A percentile compares a stretch with the other conserved stretches of the same genome.
Conservation (phyloP, 2,888 invertebrate species). For the Hirtodrosophila trivittata region DNA sequence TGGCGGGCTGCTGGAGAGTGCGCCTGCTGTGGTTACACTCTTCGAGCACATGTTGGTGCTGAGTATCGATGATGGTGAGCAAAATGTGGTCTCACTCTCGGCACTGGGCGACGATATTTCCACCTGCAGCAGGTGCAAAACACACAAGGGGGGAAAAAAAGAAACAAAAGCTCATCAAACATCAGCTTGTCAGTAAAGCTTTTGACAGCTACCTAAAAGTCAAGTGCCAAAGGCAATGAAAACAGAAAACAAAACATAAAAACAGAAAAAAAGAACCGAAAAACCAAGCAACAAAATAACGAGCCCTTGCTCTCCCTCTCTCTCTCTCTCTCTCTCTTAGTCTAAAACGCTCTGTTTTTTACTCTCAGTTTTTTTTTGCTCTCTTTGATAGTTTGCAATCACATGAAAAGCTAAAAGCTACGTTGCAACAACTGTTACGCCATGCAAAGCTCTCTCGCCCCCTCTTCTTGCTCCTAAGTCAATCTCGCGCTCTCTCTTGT, state of each 20-base stretch:
- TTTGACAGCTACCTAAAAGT: slow-evolving; percentile 10
- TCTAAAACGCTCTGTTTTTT: background rate
- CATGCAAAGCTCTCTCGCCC: slow-evolving; percentile 15
- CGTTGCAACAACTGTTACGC: slow-evolving; percentile 16
- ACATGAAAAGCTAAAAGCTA: slow-evolving; percentile 16
- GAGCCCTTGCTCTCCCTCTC: background rate
- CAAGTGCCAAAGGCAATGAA: slow-evolving; percentile 22
- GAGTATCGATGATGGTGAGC: slow-evolving; percentile 83
- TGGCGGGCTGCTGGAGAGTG: slow-evolving; percentile 73
- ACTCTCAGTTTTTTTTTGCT: background rate
- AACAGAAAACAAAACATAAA: slow-evolving; percentile 11
- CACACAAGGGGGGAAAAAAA: slow-evolving; percentile 5
- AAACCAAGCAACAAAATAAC: slow-evolving; percentile 1
- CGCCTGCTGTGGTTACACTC: slow-evolving; percentile 82
- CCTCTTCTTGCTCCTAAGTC: no score
- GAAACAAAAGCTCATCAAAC: slow-evolving; percentile 8
- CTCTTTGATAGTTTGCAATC: slow-evolving; percentile 12
- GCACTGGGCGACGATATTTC: slow-evolving; percentile 84
- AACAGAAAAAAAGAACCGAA: slow-evolving; percentile 4
- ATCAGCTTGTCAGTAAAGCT: slow-evolving; percentile 15
- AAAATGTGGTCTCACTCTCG: slow-evolving; percentile 83
- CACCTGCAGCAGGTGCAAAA: slow-evolving; percentile 69
- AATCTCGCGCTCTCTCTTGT: background rate
- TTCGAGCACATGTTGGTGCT: slow-evolving; percentile 84
- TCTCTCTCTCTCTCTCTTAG: slow-evolving; percentile 3